Evolutionary conservation across 2,797 vertebrate species (phyloP).

Genomic region (Eleutherodactylus coqui): DNA sequence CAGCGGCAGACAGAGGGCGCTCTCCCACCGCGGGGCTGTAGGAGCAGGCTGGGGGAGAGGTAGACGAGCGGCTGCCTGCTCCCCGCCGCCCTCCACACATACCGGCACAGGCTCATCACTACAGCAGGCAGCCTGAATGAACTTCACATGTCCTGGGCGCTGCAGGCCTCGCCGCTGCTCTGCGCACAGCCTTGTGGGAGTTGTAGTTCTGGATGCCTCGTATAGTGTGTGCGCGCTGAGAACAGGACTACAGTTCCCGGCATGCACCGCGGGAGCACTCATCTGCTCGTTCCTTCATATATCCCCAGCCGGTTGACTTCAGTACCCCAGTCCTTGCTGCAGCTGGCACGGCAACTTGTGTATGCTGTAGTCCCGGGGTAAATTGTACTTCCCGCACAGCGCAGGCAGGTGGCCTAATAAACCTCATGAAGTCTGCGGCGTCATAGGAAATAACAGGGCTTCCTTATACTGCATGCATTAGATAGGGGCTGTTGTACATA

Average conservation of each 20-base stretch:
- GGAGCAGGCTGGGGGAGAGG: background rate
- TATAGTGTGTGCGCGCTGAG: background rate
- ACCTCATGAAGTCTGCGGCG: too few relatives aligned
- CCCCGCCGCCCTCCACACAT: slow-evolving; percentile 52
- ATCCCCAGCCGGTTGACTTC: too few relatives aligned
- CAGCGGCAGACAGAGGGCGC: background rate
- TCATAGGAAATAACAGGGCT: background rate
- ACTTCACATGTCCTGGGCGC: background rate
- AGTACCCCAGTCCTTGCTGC: slow-evolving; percentile 58
- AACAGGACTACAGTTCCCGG: slow-evolving; percentile 65
- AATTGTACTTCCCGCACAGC: too few relatives aligned
- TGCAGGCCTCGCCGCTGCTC: background rate
- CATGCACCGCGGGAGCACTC: slow-evolving; percentile 51
- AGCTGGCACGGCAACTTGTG: background rate
- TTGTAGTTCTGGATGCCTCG: slow-evolving; percentile 60
- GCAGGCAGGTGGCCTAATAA: too few relatives aligned
- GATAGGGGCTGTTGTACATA: too few relatives aligned
- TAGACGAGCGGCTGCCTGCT: slow-evolving; percentile 57
- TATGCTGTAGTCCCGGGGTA: background rate
- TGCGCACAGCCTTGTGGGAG: slow-evolving; percentile 59
- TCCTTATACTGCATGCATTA: background rate
- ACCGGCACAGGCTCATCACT: slow-evolving; percentile 65
- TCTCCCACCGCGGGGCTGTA: background rate
- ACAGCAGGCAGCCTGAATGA: background rate
- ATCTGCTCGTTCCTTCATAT: too few relatives aligned